phyloP scores from a whole-genome alignment of 2,113 vertebrate species.

The Chaetodon trifascialis region DNA sequence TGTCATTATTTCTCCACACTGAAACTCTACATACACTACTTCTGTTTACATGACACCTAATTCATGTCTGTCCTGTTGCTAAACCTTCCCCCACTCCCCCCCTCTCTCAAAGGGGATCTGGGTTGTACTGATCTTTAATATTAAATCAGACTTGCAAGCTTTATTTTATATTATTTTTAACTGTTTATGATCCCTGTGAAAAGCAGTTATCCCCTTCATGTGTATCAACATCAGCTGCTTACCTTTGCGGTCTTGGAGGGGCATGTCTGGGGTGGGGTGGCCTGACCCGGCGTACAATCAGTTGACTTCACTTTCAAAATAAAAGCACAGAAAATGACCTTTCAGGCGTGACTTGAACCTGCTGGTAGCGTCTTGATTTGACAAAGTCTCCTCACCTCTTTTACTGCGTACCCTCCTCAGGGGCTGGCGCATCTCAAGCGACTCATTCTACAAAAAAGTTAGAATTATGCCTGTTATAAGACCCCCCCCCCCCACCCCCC shows the following conservation, averaged over 20 bases:
- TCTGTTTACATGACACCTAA: too few species aligned
- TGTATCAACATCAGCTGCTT: not conserved
- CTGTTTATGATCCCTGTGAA: not conserved
- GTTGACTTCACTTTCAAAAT: constrained; percentile 45
- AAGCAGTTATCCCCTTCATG: not conserved
- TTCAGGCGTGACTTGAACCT: too few species aligned
- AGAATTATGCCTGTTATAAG: not conserved
- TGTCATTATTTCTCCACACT: too few species aligned
- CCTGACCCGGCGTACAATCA: not conserved
- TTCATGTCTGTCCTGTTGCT: not conserved
- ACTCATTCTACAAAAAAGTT: constrained; percentile 66
- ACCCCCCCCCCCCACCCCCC: too few species aligned
- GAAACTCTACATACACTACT: too few species aligned
- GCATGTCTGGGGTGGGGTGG: not conserved
- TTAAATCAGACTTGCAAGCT: not conserved
- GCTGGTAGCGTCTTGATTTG: too few species aligned
- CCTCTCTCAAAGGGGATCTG: not conserved
- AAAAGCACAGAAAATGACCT: not conserved
- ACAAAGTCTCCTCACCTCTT: constrained; percentile 57
- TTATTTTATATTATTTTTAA: too few species aligned
- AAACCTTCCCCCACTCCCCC: not conserved
- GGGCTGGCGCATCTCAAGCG: constrained; percentile 64
- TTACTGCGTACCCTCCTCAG: constrained; percentile 64
- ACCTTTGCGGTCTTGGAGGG: constrained; percentile 55
- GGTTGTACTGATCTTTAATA: not conserved